These are phyloP conservation scores for Pipistrellus nathusii DNA, from an alignment of 2,797 vertebrate species.

Conservation along the genomic window DNA sequence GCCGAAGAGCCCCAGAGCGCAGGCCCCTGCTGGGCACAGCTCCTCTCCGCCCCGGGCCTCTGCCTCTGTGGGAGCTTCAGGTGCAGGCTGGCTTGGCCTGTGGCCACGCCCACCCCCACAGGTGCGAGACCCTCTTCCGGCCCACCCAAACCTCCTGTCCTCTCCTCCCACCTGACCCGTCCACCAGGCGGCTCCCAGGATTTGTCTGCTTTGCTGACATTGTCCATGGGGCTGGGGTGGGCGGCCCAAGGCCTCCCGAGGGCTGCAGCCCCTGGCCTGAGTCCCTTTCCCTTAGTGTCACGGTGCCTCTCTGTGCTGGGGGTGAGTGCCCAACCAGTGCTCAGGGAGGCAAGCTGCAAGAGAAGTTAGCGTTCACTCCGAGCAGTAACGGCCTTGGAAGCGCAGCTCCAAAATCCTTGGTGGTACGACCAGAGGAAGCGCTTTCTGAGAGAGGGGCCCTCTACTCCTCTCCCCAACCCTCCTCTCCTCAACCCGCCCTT, in stretches of 20 bases:
- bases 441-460: not conserved
- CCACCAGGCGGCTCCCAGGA: not conserved
- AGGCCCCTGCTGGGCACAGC: accelerated
- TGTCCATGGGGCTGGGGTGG: not conserved
- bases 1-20: not conserved
- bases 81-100: no score
- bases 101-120: accelerated
- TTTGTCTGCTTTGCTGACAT: not conserved
- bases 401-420: not conserved
- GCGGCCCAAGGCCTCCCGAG: not conserved
- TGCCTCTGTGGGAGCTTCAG: accelerated
- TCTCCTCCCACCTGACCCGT: not conserved
- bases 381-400: not conserved
- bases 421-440: no score
- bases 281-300: not conserved
- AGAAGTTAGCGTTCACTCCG: not conserved
- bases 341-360: constrained; percentile 15
- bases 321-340: not conserved
- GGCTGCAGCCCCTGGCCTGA: accelerated
- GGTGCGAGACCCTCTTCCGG: not conserved
- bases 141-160: not conserved
- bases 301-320: not conserved
- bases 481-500: not conserved
- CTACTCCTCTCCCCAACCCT: no score
- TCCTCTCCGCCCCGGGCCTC: accelerated